These are phyloP conservation scores for Cephus rjabovi DNA, from an alignment of 2,888 invertebrate genomes.

Conservation along the genomic window DNA sequence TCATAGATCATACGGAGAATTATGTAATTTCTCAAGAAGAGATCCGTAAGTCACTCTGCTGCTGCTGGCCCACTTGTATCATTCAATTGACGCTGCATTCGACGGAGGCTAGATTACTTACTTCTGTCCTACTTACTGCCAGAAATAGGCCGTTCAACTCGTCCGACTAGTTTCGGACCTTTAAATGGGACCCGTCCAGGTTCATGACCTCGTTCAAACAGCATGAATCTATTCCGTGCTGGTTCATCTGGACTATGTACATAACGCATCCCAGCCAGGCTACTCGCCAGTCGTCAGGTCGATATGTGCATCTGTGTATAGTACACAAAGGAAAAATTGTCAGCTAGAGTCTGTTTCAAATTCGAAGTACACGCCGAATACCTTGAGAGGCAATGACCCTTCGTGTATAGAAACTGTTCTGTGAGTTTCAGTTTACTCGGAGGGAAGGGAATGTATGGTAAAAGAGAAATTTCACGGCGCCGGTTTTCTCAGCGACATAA, in stretches of 20 bases:
- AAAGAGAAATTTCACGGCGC: neutral
- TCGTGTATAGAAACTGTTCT: neutral
- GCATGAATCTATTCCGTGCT: constrained; percentile 11
- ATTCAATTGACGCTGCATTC: neutral
- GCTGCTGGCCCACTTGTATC: neutral
- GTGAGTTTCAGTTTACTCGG: neutral
- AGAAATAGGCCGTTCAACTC: constrained; percentile 25
- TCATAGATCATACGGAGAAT: neutral
- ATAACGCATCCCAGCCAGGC: neutral
- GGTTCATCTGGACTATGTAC: neutral
- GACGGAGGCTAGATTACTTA: constrained; percentile 13
- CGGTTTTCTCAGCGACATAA: neutral
- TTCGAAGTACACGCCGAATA: neutral
- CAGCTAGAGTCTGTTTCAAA: neutral
- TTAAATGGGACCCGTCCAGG: constrained; percentile 20
- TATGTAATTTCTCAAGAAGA: neutral
- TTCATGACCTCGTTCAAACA: constrained; percentile 24
- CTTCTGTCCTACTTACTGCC: constrained; percentile 13
- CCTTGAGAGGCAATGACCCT: neutral
- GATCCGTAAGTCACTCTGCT: neutral
- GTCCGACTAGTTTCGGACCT: constrained; percentile 20
- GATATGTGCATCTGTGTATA: neutral
- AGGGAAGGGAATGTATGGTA: neutral
- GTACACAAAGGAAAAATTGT: neutral
- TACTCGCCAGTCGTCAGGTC: neutral